A percentile compares a stretch with the other conserved stretches of the same genome.
These are phyloP conservation scores for Rhadina sibilatrix DNA, from an alignment of 2,113 vertebrate species.

Conservation along the genomic window DNA sequence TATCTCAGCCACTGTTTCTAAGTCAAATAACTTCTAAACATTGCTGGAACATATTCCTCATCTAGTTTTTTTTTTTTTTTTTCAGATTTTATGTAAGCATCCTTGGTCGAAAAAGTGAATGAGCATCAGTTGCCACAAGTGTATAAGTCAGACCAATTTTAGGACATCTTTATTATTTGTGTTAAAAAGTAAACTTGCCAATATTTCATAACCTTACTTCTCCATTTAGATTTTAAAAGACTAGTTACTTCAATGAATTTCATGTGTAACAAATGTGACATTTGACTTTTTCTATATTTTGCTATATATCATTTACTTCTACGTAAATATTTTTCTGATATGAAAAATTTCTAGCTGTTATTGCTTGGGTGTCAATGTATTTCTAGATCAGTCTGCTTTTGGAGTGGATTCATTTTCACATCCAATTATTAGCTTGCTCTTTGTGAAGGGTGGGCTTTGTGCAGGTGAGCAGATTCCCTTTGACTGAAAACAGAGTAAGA, in stretches of 20 bases:
- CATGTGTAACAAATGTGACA: neutral
- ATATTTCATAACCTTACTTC: neutral
- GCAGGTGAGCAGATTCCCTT: neutral
- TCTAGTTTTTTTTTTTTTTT: neutral
- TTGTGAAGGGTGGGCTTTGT: neutral
- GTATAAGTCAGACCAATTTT: neutral
- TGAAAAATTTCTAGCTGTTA: neutral
- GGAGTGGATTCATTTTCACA: neutral
- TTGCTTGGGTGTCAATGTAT: neutral
- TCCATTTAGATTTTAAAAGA: neutral
- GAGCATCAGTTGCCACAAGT: neutral
- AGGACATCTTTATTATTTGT: neutral
- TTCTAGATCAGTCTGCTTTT: neutral
- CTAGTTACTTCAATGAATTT: neutral
- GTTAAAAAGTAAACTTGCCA: neutral
- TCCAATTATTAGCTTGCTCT: neutral
- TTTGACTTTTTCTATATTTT: neutral
- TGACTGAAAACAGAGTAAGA: neutral
- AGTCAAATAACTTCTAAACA: neutral
- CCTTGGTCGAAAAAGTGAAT: neutral
- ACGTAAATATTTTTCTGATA: neutral
- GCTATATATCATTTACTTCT: neutral
- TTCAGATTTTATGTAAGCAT: neutral
- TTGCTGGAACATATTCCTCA: neutral
- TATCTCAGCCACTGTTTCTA: neutral